Evolutionary conservation across 1,140 invertebrate genomes (phyloP), one percentile per base, ranked within the genome.

Genomic region (Microplitis demolitor): DNA sequence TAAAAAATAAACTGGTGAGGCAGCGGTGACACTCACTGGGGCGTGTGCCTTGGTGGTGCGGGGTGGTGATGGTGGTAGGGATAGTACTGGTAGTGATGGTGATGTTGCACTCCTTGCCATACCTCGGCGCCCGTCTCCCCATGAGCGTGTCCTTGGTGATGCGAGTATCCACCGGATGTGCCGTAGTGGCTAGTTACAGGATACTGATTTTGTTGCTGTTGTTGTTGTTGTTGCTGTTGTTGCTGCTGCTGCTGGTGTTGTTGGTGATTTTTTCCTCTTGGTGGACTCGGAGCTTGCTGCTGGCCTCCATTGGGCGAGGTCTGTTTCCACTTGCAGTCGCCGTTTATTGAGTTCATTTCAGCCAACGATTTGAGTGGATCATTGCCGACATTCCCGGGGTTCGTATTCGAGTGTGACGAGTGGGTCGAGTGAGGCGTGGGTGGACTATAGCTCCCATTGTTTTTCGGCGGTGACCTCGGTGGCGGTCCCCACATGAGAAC

Each of bases 401-500:
- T 76, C 3, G 75, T 69, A 6, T 80, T 79, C 16, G 85, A 85
- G 31, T 85, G 82, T 1, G 85, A 81, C 0, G 84, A 83, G 64
- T 87, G 87, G 0, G 85, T 83, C 2, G 83, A 82, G 37, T 86
- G 85, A 4, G 83, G 82, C 9, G 87, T 84, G 3, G 89, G 84
- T 16, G 87, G 87, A 63, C 88, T 85, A 62, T 87, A 88, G 66
- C 85, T 87, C 4, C 87, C 82, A 77, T 85, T 85, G 74, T 84
- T 83, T 63, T 84, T 80, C 56, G 87, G 82, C 51, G 84, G 82
- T 67, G 84, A 86, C 60, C 84, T 77, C 53, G 77, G 90, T 77
- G 77, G 91, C 80, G 78, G 83, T 2, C 94, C 94, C 94, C 94
- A 95, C 94, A 95, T 95, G 3, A 96, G 88, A 14, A 96, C 94